Evolutionary conservation across 2,113 vertebrate species (phyloP).

Genomic region (Dendrocopos noguchii): DNA sequence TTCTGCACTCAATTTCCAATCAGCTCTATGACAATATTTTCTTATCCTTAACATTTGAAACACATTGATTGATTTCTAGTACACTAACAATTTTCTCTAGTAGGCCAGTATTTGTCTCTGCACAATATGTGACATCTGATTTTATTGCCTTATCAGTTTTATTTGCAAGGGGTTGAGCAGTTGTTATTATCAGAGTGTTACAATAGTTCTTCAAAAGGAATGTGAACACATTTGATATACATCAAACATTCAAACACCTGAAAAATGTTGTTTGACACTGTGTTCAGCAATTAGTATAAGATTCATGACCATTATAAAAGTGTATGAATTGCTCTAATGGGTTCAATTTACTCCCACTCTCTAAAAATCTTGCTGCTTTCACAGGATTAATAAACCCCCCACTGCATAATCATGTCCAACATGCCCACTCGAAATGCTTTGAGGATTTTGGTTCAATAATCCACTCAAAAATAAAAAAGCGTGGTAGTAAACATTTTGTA

Average conservation of each 20-base stretch:
- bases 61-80: not conserved
- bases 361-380: not conserved
- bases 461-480: not conserved
- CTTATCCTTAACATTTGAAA: slow-evolving; percentile 19
- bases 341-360: not conserved
- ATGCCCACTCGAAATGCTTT: not conserved
- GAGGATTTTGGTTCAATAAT: slow-evolving; percentile 4
- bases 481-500: slow-evolving; percentile 8
- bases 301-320: not conserved
- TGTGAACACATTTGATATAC: not conserved
- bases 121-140: not conserved
- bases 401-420: not conserved
- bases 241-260: not conserved
- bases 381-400: not conserved
- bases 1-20: not conserved
- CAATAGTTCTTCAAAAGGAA: not conserved
- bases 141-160: slow-evolving; percentile 19
- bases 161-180: not conserved
- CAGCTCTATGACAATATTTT: not conserved
- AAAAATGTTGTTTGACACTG: not conserved
- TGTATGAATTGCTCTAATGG: not conserved
- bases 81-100: not conserved
- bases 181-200: not conserved
- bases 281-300: not conserved
- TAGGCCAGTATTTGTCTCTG: slow-evolving; percentile 9